Evolutionary conservation across 2,113 vertebrate species (phyloP).

Genomic region (Tyto alba): DNA sequence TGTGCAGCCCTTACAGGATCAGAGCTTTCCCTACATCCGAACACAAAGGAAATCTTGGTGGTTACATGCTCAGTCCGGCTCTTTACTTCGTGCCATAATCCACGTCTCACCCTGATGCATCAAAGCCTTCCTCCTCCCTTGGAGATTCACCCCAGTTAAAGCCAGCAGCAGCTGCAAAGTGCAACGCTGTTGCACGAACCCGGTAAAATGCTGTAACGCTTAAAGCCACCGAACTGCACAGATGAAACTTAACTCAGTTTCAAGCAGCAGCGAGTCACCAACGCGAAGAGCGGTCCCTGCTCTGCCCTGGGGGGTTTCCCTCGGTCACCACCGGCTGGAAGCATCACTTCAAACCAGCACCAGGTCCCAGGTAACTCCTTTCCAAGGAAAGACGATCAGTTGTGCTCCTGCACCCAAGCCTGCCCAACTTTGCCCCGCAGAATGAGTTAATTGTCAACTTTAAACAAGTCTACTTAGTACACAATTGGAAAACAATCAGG

Average conservation of each 20-base stretch:
- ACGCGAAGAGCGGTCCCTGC: fast-evolving
- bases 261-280: neutral
- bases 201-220: fast-evolving
- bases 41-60: neutral
- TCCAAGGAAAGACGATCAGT: fast-evolving
- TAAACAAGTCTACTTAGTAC: neutral
- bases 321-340: neutral
- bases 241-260: neutral
- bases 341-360: neutral
- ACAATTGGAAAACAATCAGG: neutral
- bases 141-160: neutral
- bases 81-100: neutral
- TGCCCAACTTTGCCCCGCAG: neutral
- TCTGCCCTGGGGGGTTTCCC: neutral
- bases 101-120: neutral
- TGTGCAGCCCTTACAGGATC: neutral
- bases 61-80: fast-evolving
- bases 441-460: neutral
- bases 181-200: fast-evolving
- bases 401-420: neutral
- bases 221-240: fast-evolving
- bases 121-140: neutral
- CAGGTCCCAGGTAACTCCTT: neutral
- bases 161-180: neutral
- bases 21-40: neutral